phyloP scores from a whole-genome alignment of 2,888 invertebrate species.

The Thymelicus sylvestris region DNA sequence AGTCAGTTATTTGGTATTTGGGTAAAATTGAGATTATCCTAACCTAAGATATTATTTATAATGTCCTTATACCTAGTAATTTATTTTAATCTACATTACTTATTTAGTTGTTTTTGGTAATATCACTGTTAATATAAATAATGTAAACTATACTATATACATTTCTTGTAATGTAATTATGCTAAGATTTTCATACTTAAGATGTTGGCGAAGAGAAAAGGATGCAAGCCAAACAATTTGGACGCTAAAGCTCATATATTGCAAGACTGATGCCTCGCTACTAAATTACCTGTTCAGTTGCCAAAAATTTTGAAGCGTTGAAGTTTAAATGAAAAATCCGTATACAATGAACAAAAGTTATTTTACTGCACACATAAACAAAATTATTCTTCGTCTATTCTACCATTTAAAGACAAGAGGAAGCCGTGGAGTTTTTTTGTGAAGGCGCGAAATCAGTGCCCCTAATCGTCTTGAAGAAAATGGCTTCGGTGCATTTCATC shows the following conservation, averaged over 20 bases:
- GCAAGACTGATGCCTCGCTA: constrained; percentile 37
- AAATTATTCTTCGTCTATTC: constrained; percentile 2
- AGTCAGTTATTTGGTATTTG: too few relatives aligned
- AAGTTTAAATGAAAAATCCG: neutral
- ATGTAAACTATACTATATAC: neutral
- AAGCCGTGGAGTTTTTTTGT: constrained; percentile 44
- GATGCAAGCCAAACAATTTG: constrained; percentile 13
- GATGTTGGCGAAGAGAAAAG: constrained; percentile 5
- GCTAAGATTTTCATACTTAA: neutral
- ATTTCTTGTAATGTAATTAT: neutral
- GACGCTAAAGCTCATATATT: constrained; percentile 12
- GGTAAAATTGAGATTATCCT: too few relatives aligned
- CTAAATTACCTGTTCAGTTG: constrained; percentile 10
- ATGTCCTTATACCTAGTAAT: too few relatives aligned
- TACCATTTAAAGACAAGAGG: constrained; percentile 38
- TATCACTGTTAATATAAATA: too few relatives aligned
- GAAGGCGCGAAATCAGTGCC: constrained; percentile 67
- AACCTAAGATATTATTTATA: too few relatives aligned
- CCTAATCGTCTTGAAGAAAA: constrained; percentile 77
- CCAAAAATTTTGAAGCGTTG: constrained; percentile 1
- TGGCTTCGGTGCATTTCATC: constrained; percentile 82
- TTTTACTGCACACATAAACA: constrained; percentile 7
- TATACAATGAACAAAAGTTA: neutral
- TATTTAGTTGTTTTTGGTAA: too few relatives aligned
- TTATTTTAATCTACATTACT: too few relatives aligned